phyloP scores from a whole-genome alignment of 1,140 invertebrate genomes.

The Brachionus paranguensis region DNA sequence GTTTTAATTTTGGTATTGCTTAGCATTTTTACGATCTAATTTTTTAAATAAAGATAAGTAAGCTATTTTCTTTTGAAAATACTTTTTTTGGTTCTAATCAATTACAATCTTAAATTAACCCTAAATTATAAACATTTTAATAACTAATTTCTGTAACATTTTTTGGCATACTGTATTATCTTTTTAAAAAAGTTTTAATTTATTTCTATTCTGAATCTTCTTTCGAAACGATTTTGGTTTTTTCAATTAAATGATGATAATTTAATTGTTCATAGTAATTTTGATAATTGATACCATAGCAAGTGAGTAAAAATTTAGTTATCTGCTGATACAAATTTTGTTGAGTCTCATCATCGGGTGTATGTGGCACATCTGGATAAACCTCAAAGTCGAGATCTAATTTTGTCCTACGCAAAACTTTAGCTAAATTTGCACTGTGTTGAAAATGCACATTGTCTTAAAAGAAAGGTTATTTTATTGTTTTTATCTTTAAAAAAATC shows the following conservation, averaged over 20 bases:
- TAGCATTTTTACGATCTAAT: too few species aligned
- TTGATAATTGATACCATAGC: conserved; percentile 6
- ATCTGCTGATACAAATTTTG: conserved; percentile 24
- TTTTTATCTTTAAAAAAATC: neutral
- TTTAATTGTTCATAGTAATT: conserved; percentile 4
- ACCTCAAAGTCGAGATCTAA: conserved; percentile 36
- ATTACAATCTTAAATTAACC: neutral
- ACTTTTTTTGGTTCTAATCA: too few species aligned
- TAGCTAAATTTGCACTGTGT: conserved; percentile 22
- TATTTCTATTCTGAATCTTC: neutral
- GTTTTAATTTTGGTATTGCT: too few species aligned
- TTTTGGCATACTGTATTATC: neutral
- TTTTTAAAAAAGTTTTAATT: neutral
- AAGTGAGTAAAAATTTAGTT: conserved; percentile 11
- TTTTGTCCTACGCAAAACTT: neutral
- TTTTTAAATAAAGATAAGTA: too few species aligned
- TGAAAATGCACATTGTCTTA: conserved; percentile 38
- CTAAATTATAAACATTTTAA: neutral
- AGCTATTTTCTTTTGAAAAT: too few species aligned
- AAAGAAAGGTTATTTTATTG: neutral
- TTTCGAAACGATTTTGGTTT: neutral
- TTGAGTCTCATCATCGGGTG: conserved; percentile 16
- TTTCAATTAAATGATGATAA: conserved; percentile 16
- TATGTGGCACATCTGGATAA: conserved; percentile 29
- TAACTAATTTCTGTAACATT: neutral